Percentiles rank a stretch among this genome's conserved stretches.
These are phyloP conservation scores for Caenorhabditis uteleia DNA, from an alignment of 2,888 invertebrate genomes.

Conservation along the genomic window DNA sequence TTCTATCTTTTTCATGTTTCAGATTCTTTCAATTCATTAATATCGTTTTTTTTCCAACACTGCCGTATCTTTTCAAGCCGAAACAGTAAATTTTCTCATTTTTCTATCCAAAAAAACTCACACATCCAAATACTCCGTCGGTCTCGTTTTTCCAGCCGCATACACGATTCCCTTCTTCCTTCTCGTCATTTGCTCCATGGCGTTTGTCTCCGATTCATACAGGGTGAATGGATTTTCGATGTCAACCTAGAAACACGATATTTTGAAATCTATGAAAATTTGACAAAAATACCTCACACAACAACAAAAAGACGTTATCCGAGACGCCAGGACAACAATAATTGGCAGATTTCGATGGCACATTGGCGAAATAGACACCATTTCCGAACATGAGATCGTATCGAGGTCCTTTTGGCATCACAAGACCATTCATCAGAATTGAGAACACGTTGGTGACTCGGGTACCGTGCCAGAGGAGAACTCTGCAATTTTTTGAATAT, in stretches of 20 bases:
- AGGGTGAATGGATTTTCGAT: constrained; percentile 17
- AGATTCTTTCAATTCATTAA: constrained; percentile 1
- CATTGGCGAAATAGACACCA: constrained; percentile 39
- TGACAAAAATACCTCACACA: constrained; percentile 40
- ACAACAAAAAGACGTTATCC: constrained; percentile 21
- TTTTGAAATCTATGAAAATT: neutral
- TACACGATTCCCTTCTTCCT: constrained; percentile 22
- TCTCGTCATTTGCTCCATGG: constrained; percentile 12
- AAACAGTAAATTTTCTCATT: too few relatives aligned
- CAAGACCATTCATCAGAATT: constrained; percentile 36
- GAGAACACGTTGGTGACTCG: constrained; percentile 39
- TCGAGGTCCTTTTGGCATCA: constrained; percentile 24
- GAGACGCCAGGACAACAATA: constrained; percentile 27
- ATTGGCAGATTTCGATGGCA: constrained; percentile 37
- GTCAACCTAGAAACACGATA: constrained; percentile 13
- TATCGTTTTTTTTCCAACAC: neutral
- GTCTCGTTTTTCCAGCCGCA: constrained; percentile 21
- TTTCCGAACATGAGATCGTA: constrained; percentile 38
- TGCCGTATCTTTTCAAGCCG: too few relatives aligned
- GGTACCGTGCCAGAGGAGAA: constrained; percentile 38
- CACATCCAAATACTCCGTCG: constrained; percentile 25
- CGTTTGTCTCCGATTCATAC: constrained; percentile 15
- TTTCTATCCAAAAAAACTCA: constrained; percentile 8
- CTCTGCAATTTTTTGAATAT: neutral
- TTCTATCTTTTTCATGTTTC: too few relatives aligned